Conservation (phyloP, 2,888 invertebrate species). For the Bombylius major region DNA sequence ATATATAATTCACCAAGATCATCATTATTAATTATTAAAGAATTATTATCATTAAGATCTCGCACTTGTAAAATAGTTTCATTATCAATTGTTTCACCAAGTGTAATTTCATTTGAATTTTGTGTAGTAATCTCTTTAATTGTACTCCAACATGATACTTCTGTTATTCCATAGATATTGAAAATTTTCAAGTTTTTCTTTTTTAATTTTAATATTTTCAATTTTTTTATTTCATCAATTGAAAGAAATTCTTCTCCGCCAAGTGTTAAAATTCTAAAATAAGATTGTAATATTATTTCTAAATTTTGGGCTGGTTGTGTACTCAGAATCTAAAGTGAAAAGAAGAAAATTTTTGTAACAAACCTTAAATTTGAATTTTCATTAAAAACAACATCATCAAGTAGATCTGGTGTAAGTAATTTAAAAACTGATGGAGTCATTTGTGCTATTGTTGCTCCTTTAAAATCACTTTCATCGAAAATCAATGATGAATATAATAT, state of each 20-base stretch:
- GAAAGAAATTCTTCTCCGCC: slow-evolving; percentile 71
- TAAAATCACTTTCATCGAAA: neutral
- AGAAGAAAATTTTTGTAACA: too few species aligned
- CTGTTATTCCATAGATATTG: slow-evolving; percentile 87
- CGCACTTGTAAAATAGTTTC: slow-evolving; percentile 52
- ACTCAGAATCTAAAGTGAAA: too few species aligned
- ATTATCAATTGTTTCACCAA: slow-evolving; percentile 52
- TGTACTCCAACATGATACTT: slow-evolving; percentile 87
- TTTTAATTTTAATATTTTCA: slow-evolving; percentile 32
- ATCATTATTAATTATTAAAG: slow-evolving; percentile 9
- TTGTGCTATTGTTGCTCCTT: slow-evolving; percentile 58
- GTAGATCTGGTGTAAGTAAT: slow-evolving; percentile 43
- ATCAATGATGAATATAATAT: slow-evolving; percentile 15
- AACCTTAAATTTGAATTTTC: slow-evolving; percentile 42
- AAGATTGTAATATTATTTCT: too few species aligned
- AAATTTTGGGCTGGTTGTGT: too few species aligned
- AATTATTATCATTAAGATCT: slow-evolving; percentile 32
- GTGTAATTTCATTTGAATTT: slow-evolving; percentile 37
- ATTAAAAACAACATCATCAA: slow-evolving; percentile 45
- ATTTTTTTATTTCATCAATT: slow-evolving; percentile 17
- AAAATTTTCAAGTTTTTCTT: slow-evolving; percentile 40
- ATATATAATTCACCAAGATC: slow-evolving; percentile 41
- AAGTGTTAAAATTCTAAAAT: slow-evolving; percentile 49
- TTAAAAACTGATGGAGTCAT: slow-evolving; percentile 73
- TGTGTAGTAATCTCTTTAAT: slow-evolving; percentile 41